phyloP scores from a whole-genome alignment of 2,888 invertebrate genomes.

The Linhomoeus sp. region DNA sequence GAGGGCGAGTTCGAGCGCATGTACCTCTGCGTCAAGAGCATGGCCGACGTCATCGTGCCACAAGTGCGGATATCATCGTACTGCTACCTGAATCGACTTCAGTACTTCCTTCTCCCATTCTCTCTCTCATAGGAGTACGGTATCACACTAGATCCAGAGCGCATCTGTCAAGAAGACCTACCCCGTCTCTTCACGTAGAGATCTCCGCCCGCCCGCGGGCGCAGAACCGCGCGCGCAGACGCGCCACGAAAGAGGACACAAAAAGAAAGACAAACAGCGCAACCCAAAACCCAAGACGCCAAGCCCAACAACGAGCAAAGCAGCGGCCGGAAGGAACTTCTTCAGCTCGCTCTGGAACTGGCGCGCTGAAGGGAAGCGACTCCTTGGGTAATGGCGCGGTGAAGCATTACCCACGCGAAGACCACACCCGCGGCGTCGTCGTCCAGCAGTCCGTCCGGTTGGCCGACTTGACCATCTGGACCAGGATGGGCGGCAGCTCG shows the following conservation, averaged over 20 bases:
- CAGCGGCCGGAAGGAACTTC: too few relatives aligned
- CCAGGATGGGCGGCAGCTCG: slow-evolving; percentile 89
- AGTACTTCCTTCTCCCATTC: background rate
- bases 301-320: too few relatives aligned
- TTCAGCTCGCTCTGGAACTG: slow-evolving; percentile 23
- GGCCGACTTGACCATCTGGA: slow-evolving; percentile 93
- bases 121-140: slow-evolving; percentile 60
- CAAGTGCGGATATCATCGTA: slow-evolving; percentile 50
- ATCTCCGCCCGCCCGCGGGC: too few relatives aligned
- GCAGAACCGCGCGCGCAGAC: too few relatives aligned
- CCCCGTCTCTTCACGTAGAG: too few relatives aligned
- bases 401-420: too few relatives aligned
- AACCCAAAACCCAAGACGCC: too few relatives aligned
- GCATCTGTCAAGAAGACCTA: too few relatives aligned
- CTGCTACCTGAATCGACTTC: too few relatives aligned
- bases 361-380: slow-evolving; percentile 9
- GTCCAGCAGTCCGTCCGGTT: slow-evolving; percentile 72
- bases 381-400: too few relatives aligned
- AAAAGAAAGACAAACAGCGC: too few relatives aligned
- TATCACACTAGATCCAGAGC: slow-evolving; percentile 74
- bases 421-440: slow-evolving; percentile 43
- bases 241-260: too few relatives aligned
- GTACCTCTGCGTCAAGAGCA: slow-evolving; percentile 82
- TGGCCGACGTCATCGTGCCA: slow-evolving; percentile 96
- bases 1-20: slow-evolving; percentile 37